Base-by-base conservation (phyloP, 2,113 vertebrate species). In the Callipepla californica region DNA sequence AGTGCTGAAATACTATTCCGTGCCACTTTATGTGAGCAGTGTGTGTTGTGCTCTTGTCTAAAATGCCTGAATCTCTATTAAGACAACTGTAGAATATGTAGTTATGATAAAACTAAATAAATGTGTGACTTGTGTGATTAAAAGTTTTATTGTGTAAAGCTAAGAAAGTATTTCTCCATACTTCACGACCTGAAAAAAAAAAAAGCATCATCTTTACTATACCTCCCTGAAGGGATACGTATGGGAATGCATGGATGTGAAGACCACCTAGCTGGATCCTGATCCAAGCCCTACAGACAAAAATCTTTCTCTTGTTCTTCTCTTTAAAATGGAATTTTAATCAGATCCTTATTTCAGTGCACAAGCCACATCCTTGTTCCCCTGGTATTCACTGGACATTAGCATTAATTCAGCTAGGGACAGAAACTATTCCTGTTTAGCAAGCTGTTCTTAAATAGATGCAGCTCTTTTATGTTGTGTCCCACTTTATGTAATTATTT, bases 401-500 rank as follows among this genome's bases (percentile, higher is more conserved):
- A 68, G 58, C 51, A 92, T 80, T 77, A 80, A 94, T 89, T 70
- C 61, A 67, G 12, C 28, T 19, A 63, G 51, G 61, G 28, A 47
- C 51, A 67, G 32, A 86, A 96, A 86, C 61, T 70, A 63, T 19
- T 67, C 80, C 61, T 78, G 42, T 44, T 88, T 86, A 86, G 62
- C 50, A 70, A 93, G 76, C 18, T 50, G 4, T 44, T 34, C 36
- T 90, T 90, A 83, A 86, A 80, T 9, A 94, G 40, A 88, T 70
- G 85, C 6, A 59, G 38, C 17, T 55, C 38, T 90, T 94, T 90
- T 70, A 45, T 88, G 51, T 45, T 45, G 11, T 63, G 86, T 47
- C 84, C 84, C 69, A 84, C 21, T 93, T 93, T 75, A 67, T 59
- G 51, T 59, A 80, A 90, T 86, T 92, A 90, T 95, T 95, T 85